A percentile compares a stretch with the other conserved stretches of the same genome.
Conservation (phyloP, 37 sponge, comb jelly and placozoan species). For the Mnemiopsis leidyi region DNA sequence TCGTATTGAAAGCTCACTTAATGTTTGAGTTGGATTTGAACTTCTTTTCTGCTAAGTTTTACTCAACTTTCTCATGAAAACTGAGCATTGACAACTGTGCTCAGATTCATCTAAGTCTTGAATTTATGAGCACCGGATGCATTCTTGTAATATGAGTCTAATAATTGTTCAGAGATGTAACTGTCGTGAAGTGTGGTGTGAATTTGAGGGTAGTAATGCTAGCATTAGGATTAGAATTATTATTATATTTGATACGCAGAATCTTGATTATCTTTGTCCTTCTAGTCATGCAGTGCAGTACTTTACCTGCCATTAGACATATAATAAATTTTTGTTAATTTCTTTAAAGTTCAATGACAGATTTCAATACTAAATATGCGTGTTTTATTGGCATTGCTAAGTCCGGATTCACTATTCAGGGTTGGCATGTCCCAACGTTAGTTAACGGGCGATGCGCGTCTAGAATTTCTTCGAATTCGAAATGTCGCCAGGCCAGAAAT, state of each 20-base stretch:
- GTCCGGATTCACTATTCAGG: too few relatives aligned
- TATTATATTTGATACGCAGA: background rate
- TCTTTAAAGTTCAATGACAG: conserved; percentile 62
- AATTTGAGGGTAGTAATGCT: background rate
- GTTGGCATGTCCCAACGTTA: too few relatives aligned
- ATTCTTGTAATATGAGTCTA: background rate
- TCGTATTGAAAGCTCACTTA: too few relatives aligned
- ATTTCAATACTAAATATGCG: conserved; percentile 26
- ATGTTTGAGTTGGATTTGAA: too few relatives aligned
- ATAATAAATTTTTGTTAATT: conserved; percentile 62
- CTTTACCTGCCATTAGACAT: background rate
- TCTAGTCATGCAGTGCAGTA: background rate
- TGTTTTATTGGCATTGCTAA: background rate
- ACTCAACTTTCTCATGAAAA: too few relatives aligned
- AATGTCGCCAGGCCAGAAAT: too few relatives aligned
- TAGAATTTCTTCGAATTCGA: too few relatives aligned
- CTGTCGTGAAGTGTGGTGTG: background rate
- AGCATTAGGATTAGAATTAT: background rate
- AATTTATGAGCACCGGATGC: background rate
- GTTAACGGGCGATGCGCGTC: too few relatives aligned
- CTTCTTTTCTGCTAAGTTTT: too few relatives aligned
- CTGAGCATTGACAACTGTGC: too few relatives aligned
- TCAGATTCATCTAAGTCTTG: too few relatives aligned
- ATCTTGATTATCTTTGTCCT: conserved; percentile 2
- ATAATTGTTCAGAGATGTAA: background rate